Evolutionary conservation across 2,113 vertebrate species (phyloP), one percentile per base, ranked within the genome.

Genomic region (Pongo pygmaeus): DNA sequence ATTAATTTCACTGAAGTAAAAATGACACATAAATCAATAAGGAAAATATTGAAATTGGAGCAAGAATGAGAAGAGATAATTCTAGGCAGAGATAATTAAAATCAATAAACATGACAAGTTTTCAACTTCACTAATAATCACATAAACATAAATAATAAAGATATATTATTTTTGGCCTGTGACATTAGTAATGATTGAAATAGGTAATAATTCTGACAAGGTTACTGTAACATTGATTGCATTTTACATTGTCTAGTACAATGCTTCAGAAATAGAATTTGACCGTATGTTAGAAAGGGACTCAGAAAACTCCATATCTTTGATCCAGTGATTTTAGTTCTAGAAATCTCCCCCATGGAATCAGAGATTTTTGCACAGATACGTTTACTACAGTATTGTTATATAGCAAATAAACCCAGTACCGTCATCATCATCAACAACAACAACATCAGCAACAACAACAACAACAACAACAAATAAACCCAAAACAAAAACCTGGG

Each of bases 61-160:
- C 25, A 67, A 80, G n/a, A 25, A 64, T n/a, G 50, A 86, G 40
- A 86, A 32, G 18, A 90, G 75, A 72, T 43, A 80, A 95, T 72
- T 94, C n/a, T 77, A 81, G n/a, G 38, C 1, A 86, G 17, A 93
- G 81, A 86, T 89, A 84, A 94, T 50, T 77, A 74, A 91, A 84
- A 91, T 77, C 50, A 96, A 69, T 86, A 86, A 91, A 59, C 38
- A 89, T 13, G 59, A 88, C 6, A 69, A 84, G 46, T 87, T 86
- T 92, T 90, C 32, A 93, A 40, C 61, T 94, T 93, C 11, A 67
- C 8, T 83, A 57, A 20, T 22, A 84, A 91, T 95, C 16, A 89
- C 35, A n/a, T 38, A 90, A 74, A 70, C 12, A 83, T 43, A 75
- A 83, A 52, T 67, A 50, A 86, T 43, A 48, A 50, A 94, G 8